Conservation (phyloP, 2,888 invertebrate species). For the Yponomeuta sedellus region DNA sequence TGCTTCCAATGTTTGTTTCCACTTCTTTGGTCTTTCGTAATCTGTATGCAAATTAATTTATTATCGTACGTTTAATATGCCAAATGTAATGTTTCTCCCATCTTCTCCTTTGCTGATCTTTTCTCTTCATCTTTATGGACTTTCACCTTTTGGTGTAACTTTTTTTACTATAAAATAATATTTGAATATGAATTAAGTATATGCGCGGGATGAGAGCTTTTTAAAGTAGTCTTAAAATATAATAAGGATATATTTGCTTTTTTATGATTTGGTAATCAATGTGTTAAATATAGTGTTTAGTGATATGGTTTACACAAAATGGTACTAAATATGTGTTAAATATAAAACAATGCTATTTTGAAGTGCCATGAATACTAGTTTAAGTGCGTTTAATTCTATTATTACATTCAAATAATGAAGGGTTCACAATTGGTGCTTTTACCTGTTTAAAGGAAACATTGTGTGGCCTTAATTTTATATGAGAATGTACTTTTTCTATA, state of each 20-base stretch:
- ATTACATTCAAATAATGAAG: conserved; percentile 1
- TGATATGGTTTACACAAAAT: neutral
- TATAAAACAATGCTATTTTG: conserved; percentile 4
- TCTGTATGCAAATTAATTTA: conserved; percentile 13
- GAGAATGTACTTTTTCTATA: conserved; percentile 31
- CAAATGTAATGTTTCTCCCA: neutral
- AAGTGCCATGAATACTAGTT: conserved; percentile 6
- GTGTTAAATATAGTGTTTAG: neutral
- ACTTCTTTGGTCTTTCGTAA: conserved; percentile 28
- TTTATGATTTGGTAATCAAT: neutral
- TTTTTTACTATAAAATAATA: neutral
- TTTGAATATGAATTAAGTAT: conserved; percentile 6
- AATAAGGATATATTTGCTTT: neutral
- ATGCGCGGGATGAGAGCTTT: conserved; percentile 16
- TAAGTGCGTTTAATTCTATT: neutral
- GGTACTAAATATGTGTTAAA: neutral
- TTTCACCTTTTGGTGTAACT: neutral
- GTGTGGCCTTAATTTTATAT: conserved; percentile 55
- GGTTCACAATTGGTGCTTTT: conserved; percentile 41
- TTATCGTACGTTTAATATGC: neutral
- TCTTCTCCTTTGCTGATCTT: neutral
- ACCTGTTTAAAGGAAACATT: conserved; percentile 22
- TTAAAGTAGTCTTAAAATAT: conserved; percentile 10
- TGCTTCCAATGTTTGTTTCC: conserved; percentile 49
- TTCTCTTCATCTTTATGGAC: neutral